Evolutionary conservation across 2,888 invertebrate species (phyloP).

Genomic region (Odontomyia ornata): DNA sequence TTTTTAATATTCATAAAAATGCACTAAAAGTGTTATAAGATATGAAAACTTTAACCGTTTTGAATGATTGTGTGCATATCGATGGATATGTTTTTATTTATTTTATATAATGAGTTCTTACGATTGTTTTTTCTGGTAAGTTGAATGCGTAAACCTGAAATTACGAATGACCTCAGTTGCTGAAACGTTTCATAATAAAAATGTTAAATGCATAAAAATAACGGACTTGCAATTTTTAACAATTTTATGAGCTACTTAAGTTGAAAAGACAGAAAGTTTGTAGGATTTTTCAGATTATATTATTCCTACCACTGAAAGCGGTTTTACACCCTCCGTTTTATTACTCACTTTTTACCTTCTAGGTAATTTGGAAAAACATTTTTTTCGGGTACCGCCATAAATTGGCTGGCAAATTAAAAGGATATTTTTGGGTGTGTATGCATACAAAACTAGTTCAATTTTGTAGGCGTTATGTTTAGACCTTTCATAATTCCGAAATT

Average conservation of each 20-base stretch:
- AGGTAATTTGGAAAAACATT: neutral
- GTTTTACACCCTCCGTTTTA: too few species aligned
- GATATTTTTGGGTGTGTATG: too few species aligned
- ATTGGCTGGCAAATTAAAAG: too few species aligned
- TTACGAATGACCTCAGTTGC: neutral
- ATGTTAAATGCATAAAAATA: neutral
- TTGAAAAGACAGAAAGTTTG: neutral
- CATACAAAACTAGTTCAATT: neutral
- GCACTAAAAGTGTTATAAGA: neutral
- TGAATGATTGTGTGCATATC: neutral
- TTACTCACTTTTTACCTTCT: too few species aligned
- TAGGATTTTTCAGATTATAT: too few species aligned
- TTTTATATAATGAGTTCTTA: neutral
- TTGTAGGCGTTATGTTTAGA: constrained; percentile 35
- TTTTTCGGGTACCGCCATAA: neutral
- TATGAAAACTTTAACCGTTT: neutral
- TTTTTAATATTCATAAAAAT: neutral
- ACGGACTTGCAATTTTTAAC: neutral
- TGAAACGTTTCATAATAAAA: neutral
- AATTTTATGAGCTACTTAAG: neutral
- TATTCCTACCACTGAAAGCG: too few species aligned
- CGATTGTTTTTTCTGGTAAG: neutral
- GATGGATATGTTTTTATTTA: neutral
- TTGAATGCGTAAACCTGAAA: neutral
- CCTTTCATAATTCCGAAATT: constrained; percentile 6